Base-by-base conservation (phyloP, 2,113 vertebrate genomes). In the Cottus gobio region DNA sequence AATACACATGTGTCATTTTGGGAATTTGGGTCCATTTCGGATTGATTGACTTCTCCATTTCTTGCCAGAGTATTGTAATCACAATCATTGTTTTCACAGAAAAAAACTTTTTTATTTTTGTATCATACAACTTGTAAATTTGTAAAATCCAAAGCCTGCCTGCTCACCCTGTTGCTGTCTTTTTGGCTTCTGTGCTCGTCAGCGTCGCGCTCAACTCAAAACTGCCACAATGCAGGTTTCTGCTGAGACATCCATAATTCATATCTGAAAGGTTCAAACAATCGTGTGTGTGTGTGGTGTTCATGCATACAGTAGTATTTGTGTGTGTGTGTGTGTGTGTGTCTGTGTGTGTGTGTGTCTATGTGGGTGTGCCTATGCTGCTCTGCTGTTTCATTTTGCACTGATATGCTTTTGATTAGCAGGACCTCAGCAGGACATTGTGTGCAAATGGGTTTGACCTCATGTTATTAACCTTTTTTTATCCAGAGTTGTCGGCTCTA, bases 211-310 rank as follows among this genome's bases (percentile, higher is more conserved):
- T 67, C 15, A 50, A 46, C 61, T 77, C 31, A 3, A 57, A 71
- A 48, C 67, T 57, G 58, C 64, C 80, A 18, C 62, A 77, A 48
- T 39, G 65, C 76, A 70, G 78, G 80, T 84, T 82, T 73, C 63
- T 1, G 28, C 56, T 31, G 4, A 61, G 9, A 58, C 76, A 76
- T 83, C 52, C 58, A 81, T 83, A 46, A 80, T 82, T 86, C 42
- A 84, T 44, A 68, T 18, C 64, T 30, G 12, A 30, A 66, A 16
- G 71, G 67, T 66, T 87, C 64, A 77, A 65, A 71, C 60, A 58
- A 54, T 31, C 0, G 2, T 42, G 60, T 72, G 44, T 8, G 30
- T 16, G 6, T 11, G 28, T 22, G 61, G 10, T 56, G 36, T 71
- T 34, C 34, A 42, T 69, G 56, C 4, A 5, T 20, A 42, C 46